A percentile compares a stretch with the other conserved stretches of the same genome.
These are phyloP conservation scores for Clanis bilineata DNA, from an alignment of 2,888 invertebrate genomes.

Conservation along the genomic window DNA sequence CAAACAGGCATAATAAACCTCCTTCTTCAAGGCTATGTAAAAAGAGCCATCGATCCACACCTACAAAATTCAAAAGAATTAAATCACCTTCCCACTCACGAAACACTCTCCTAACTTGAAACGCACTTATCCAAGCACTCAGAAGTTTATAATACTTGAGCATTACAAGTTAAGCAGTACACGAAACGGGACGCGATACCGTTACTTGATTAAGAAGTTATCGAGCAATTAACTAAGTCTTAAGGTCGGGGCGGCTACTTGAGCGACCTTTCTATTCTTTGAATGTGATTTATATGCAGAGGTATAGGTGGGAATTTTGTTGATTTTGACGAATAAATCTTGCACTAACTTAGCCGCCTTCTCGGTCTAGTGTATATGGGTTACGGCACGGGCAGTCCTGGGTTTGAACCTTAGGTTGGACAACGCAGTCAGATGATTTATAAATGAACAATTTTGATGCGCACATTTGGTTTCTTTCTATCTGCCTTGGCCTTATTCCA, in stretches of 20 bases:
- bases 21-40: neutral
- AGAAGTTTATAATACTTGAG: slow-evolving; percentile 34
- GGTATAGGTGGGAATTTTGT: no score
- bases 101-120: neutral
- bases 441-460: no score
- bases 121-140: neutral
- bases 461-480: no score
- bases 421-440: no score
- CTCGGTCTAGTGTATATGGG: no score
- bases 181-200: slow-evolving; percentile 35
- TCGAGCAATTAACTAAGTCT: slow-evolving; percentile 22
- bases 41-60: neutral
- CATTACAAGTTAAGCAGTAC: slow-evolving; percentile 34
- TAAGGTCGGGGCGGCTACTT: neutral
- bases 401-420: no score
- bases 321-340: no score
- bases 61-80: neutral
- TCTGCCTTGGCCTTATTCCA: no score
- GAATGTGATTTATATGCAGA: neutral
- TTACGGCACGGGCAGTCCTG: no score
- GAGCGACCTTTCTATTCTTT: neutral
- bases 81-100: neutral
- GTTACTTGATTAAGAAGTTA: slow-evolving; percentile 39
- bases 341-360: no score
- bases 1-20: no score